Conservation (phyloP, 2,888 invertebrate genomes). For the Andrena camellia region DNA sequence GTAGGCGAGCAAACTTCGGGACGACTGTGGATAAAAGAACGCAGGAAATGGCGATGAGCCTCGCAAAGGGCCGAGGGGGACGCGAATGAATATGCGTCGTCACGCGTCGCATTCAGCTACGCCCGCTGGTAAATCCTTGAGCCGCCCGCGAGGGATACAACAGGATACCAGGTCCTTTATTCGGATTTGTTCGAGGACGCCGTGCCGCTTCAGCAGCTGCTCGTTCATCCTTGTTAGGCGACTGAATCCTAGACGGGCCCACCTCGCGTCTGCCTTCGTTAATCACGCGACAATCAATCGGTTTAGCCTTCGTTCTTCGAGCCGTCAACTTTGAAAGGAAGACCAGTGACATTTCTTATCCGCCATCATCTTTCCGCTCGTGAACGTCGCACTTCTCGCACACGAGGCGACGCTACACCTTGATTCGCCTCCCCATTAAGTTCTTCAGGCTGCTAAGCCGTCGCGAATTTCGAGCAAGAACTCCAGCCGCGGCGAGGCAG, state of each 20-base stretch:
- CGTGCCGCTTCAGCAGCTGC: neutral
- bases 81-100: slow-evolving; percentile 68
- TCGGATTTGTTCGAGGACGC: slow-evolving; percentile 25
- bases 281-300: too few relatives aligned
- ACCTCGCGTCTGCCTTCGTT: neutral
- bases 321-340: too few relatives aligned
- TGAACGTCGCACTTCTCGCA: too few relatives aligned
- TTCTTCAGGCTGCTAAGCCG: neutral
- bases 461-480: neutral
- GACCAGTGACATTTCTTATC: too few relatives aligned
- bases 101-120: slow-evolving; percentile 67
- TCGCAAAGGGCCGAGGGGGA: neutral
- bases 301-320: too few relatives aligned
- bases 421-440: too few relatives aligned
- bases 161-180: slow-evolving; percentile 1
- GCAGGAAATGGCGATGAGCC: neutral
- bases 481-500: neutral
- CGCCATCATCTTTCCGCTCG: too few relatives aligned
- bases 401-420: too few relatives aligned
- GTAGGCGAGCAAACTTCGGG: slow-evolving; percentile 20
- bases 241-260: neutral
- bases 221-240: neutral
- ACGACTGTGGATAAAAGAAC: slow-evolving; percentile 18
- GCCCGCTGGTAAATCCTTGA: slow-evolving; percentile 37
- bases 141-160: slow-evolving; percentile 41